Base-by-base conservation (phyloP, 2,797 vertebrate genomes). In the Parotocinclus haroldoi region DNA sequence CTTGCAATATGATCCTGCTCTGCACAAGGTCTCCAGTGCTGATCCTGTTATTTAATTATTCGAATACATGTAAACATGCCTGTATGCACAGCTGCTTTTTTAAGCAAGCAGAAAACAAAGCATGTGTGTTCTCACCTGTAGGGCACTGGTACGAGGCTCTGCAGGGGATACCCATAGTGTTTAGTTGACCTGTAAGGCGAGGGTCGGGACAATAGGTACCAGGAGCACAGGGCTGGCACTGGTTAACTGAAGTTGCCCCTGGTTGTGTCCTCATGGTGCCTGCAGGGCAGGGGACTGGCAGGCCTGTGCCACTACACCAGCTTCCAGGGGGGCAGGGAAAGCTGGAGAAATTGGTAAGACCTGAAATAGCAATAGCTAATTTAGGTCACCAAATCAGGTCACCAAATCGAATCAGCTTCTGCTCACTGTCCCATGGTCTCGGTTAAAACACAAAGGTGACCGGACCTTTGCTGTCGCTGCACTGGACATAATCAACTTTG, bases 271-370 rank as follows among this genome's bases (percentile, higher is more conserved):
- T 89, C 69, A 86, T 88, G 37, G 93, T 96, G 27, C 95, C 95
- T 63, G 91, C 87, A 2, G 93, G 94, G 58, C 96, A 98, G 58
- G 86, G 73, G 36, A 94, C 81, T 18, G 90, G 80, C 0, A 85
- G 86, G 16, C 89, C 89, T 60, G 71, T 78, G 14, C 94, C 93
- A 76, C 89, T 93, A 78, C 96, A 98, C 95, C 96, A 98, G 74
- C 93, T 80, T 0, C 95, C 95, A 38, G 92, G 88, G 0, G 94
- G 94, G 16, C 95, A 96, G 0, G 79, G 89, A 27, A 82, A 84
- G 36, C 82, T 87, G 79, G 90, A 83, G 74, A 88, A 89, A 66
- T 82, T 82, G 18, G 80, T 79, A 42, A 90, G 83, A 1, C 89
- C 91, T 92, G 71, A 16, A 36, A 52, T 50, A 11, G 58, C 3